Evolutionary conservation across 2,113 vertebrate genomes (phyloP), one percentile per base, ranked within the genome.

Genomic region (Onychorhynchus coronatus): DNA sequence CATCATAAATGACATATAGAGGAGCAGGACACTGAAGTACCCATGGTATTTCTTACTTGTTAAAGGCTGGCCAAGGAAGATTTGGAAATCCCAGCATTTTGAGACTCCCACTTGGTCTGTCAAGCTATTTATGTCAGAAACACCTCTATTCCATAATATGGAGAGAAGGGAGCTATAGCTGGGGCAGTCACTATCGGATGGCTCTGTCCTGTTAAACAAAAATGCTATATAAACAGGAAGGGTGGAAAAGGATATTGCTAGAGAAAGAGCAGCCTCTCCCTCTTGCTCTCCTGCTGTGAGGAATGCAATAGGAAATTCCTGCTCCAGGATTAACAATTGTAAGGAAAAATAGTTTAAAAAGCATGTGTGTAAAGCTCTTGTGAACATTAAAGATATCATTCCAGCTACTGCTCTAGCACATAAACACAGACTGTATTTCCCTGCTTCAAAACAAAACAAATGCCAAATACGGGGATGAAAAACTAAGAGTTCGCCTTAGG

Each of bases 141-240:
- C 2, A 10, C 25, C 37, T 91, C 49, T 56, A 1, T 44, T 53
- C 44, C 55, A 25, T 23, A 61, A 74, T 18, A 63, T 4, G 47
- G 75, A 72, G 22, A 70, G 53, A 31, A 81, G 44, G 75, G 65
- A 90, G 75, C 61, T 76, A 8, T 14, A 65, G 80, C 65, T 49
- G 5, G 27, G 70, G 39, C 74, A 49, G 22, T 56, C 88, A 68
- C 93, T 93, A 21, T 96, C 35, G 30, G 56, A 63, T 2, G 0
- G 47, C 68, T 68, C 73, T 2, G 9, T 92, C 61, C 87, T 85
- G 76, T 73, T 88, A 59, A 93, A 86, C 67, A 85, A 87, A 97
- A 96, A 89, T 74, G 73, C 35, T 77, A 12, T 88, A 97, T 89
- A 97, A 96, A 96, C 96, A 97, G 96, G 97, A 97, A 96, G 95